Evolutionary conservation across 1,140 invertebrate genomes (phyloP).

Genomic region (Araneus ventricosus): DNA sequence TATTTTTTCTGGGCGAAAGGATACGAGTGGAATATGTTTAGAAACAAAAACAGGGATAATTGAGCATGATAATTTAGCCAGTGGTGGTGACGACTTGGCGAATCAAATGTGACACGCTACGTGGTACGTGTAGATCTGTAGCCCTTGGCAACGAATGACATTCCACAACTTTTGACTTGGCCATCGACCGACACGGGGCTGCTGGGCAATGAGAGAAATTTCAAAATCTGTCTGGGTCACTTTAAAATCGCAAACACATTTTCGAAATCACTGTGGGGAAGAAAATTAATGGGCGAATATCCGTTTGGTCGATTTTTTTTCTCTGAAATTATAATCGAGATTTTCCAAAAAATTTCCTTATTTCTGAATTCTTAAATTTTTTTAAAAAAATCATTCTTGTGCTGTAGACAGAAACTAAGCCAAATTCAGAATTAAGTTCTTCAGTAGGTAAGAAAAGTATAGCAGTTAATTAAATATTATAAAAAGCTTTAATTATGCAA

Average conservation of each 20-base stretch:
- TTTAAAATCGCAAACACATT: background rate
- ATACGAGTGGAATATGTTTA: slow-evolving; percentile 26
- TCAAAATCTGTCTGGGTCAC: slow-evolving; percentile 2
- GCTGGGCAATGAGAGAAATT: background rate
- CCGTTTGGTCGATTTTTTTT: too few species aligned
- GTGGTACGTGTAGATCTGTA: slow-evolving; percentile 66
- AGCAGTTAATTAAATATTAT: too few species aligned
- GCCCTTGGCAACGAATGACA: slow-evolving; percentile 67
- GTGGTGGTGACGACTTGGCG: slow-evolving; percentile 52
- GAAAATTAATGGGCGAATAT: too few species aligned
- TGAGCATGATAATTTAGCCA: slow-evolving; percentile 60
- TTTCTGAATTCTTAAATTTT: too few species aligned
- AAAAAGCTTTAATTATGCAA: too few species aligned
- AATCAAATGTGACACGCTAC: slow-evolving; percentile 65
- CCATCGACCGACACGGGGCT: slow-evolving; percentile 22
- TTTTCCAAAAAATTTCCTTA: too few species aligned
- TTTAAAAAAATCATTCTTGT: too few species aligned
- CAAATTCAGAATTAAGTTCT: too few species aligned
- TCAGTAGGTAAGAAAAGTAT: too few species aligned
- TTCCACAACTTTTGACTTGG: slow-evolving; percentile 69
- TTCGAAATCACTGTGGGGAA: too few species aligned
- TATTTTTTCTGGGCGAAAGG: slow-evolving; percentile 6
- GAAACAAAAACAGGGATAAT: slow-evolving; percentile 62
- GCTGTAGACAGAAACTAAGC: too few species aligned
- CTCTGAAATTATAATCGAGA: too few species aligned